Percentiles rank a stretch among this genome's conserved stretches.
These are phyloP conservation scores for Neodiprion pinetum DNA, from an alignment of 1,140 invertebrate species.

Conservation along the genomic window DNA sequence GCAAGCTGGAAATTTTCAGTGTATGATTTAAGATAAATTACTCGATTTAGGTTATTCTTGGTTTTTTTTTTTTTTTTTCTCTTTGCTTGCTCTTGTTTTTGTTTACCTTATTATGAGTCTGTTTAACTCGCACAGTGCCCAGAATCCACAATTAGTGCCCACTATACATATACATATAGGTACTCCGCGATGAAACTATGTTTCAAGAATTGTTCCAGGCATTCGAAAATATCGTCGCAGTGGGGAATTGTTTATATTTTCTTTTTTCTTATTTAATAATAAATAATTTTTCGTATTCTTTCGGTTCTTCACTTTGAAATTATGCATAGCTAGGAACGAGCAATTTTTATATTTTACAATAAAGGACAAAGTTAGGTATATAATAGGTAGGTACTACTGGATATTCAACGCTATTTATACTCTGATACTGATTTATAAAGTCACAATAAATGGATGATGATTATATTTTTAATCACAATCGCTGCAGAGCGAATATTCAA, in stretches of 20 bases:
- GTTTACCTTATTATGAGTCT: constrained; percentile 19
- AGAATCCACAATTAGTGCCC: not conserved
- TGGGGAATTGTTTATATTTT: constrained; percentile 14
- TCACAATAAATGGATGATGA: not conserved
- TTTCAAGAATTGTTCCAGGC: not conserved
- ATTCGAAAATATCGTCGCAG: constrained; percentile 7
- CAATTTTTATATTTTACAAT: constrained; percentile 22
- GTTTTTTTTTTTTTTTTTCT: constrained; percentile 11
- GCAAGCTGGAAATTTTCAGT: constrained; percentile 27
- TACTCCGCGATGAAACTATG: not conserved
- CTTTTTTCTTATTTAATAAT: constrained; percentile 11
- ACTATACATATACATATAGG: not conserved
- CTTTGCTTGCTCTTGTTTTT: constrained; percentile 17
- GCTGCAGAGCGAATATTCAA: not conserved
- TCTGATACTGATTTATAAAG: constrained; percentile 1
- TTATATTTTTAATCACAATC: constrained; percentile 1
- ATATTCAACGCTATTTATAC: not conserved
- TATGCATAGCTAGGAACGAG: no score
- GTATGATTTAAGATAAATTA: not conserved
- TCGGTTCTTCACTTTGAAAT: no score
- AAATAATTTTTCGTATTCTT: constrained; percentile 21
- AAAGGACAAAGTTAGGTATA: constrained; percentile 12
- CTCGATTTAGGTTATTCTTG: constrained; percentile 18
- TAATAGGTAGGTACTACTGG: not conserved
- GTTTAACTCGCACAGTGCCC: not conserved